Evolutionary conservation across 1,140 invertebrate species (phyloP).

Genomic region (Microplitis mediator): DNA sequence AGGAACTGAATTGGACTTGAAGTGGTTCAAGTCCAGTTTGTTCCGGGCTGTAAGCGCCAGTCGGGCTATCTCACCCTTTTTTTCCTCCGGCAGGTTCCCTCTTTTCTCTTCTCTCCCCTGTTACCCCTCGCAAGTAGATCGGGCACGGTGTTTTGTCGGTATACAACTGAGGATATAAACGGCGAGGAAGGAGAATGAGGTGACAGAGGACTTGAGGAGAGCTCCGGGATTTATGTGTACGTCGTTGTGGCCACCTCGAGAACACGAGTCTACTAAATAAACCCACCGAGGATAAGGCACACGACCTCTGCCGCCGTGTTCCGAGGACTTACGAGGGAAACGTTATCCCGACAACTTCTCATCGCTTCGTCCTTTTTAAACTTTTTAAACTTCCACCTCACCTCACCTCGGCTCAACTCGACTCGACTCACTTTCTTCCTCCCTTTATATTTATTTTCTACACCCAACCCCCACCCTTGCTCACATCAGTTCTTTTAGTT

Average conservation of each 20-base stretch:
- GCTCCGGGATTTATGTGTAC: conserved; percentile 52
- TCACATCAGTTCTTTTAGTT: background rate
- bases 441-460: background rate
- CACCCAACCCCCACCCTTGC: background rate
- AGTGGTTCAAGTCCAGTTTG: conserved; percentile 22
- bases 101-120: too few relatives aligned
- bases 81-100: background rate
- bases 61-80: conserved; percentile 13
- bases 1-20: conserved; percentile 16
- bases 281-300: conserved; percentile 42
- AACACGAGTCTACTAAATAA: conserved; percentile 56
- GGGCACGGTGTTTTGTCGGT: background rate
- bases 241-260: conserved; percentile 46
- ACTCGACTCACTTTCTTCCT: conserved; percentile 2
- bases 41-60: conserved; percentile 8
- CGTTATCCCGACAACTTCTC: conserved; percentile 27
- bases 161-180: background rate
- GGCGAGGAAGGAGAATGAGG: conserved; percentile 5
- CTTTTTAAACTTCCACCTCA: too few relatives aligned
- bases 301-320: conserved; percentile 23
- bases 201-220: conserved; percentile 27
- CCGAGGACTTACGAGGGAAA: conserved; percentile 34
- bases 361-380: background rate
- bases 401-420: conserved; percentile 6
- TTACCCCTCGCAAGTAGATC: background rate